These are phyloP conservation scores for Chamaetylas fuelleborni DNA, from an alignment of 2,113 vertebrate genomes.

Conservation along the genomic window DNA sequence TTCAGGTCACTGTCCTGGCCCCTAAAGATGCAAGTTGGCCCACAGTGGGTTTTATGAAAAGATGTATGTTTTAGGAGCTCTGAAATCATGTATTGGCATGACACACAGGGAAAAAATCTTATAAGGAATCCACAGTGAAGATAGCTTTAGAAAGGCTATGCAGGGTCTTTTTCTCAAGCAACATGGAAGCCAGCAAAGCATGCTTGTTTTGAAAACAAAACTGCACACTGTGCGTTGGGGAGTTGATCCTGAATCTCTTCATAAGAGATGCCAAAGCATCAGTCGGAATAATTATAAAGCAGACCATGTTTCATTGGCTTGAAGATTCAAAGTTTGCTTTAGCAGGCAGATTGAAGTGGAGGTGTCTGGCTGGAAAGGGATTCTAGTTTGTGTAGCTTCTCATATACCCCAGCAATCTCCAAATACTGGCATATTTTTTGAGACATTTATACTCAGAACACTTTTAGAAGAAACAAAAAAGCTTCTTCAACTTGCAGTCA, in stretches of 20 bases:
- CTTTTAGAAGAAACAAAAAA: neutral
- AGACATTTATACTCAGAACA: neutral
- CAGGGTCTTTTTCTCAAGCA: neutral
- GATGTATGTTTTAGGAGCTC: neutral
- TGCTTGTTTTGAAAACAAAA: neutral
- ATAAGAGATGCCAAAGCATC: neutral
- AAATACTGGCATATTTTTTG: neutral
- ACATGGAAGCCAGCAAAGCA: neutral
- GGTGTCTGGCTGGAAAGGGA: neutral
- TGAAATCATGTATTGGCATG: neutral
- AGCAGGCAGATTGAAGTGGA: neutral
- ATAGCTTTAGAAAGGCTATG: neutral
- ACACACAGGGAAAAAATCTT: neutral
- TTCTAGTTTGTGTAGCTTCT: neutral
- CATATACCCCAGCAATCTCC: neutral
- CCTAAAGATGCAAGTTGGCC: neutral
- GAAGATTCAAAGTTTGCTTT: neutral
- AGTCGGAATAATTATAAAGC: neutral
- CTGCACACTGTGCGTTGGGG: fast-evolving
- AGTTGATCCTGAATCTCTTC: neutral
- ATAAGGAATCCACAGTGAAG: neutral
- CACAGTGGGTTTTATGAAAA: neutral
- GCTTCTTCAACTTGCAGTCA: neutral
- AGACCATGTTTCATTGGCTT: neutral
- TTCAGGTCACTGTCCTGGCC: neutral